A percentile compares a stretch with the other conserved stretches of the same genome.
Conservation (phyloP, 2,113 vertebrate species). For the Phaethon lepturus region DNA sequence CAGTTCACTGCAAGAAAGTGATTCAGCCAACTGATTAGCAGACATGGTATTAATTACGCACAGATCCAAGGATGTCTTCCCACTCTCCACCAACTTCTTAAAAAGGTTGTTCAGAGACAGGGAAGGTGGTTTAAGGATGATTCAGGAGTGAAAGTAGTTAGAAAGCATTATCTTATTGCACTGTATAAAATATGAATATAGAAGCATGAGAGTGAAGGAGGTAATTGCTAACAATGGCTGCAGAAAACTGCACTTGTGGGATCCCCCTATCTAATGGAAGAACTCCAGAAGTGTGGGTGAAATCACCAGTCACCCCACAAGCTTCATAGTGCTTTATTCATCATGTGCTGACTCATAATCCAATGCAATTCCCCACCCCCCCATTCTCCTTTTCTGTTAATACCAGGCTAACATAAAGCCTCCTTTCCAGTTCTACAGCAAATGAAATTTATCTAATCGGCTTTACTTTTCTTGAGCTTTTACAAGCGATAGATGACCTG, state of each 20-base stretch:
- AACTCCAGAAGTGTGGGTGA: conserved; percentile 5
- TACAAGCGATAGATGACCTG: not conserved
- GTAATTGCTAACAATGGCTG: conserved; percentile 2
- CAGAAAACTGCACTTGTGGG: not conserved
- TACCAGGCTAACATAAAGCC: conserved; percentile 49
- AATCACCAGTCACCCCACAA: conserved; percentile 3
- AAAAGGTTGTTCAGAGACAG: conserved; percentile 27
- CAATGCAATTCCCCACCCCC: not conserved
- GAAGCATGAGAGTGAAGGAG: not conserved
- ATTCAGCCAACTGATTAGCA: conserved; percentile 40
- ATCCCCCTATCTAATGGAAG: not conserved
- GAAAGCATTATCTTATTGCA: conserved; percentile 14
- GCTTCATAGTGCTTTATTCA: not conserved
- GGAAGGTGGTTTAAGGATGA: conserved; percentile 24
- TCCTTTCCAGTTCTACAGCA: conserved; percentile 1
- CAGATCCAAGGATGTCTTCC: conserved; percentile 23
- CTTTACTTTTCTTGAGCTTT: conserved; percentile 49
- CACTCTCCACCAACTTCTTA: conserved; percentile 46
- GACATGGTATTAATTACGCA: conserved; percentile 21
- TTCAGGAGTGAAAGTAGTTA: conserved; percentile 12
- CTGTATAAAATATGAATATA: not conserved
- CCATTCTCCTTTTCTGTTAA: conserved; percentile 35
- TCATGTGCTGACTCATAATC: conserved; percentile 49
- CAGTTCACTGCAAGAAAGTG: not conserved
- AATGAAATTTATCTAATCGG: conserved; percentile 55